Evolutionary conservation across 1,140 invertebrate species (phyloP).

Genomic region (Camponotus pennsylvanicus): DNA sequence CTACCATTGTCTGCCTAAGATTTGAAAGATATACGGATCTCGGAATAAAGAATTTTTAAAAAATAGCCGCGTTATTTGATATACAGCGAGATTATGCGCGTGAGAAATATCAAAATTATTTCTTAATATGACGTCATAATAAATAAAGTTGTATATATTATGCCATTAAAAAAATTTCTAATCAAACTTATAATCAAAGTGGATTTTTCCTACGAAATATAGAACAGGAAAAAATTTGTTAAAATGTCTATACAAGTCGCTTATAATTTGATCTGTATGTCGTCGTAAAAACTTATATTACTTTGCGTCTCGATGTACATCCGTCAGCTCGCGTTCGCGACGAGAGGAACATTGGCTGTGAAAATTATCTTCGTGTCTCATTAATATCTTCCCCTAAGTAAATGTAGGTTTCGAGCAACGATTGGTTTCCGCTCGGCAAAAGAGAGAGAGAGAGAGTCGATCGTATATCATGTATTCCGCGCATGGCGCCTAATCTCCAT

Average conservation of each 20-base stretch:
- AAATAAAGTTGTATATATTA: neutral
- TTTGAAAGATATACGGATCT: neutral
- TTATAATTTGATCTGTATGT: neutral
- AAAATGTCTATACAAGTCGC: neutral
- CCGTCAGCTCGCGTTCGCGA: neutral
- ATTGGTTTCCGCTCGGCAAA: conserved; percentile 29
- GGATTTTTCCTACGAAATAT: neutral
- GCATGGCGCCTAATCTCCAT: conserved; percentile 37
- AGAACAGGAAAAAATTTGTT: neutral
- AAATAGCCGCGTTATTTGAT: neutral
- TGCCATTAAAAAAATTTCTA: too few relatives aligned
- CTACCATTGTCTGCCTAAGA: neutral
- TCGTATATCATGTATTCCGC: conserved; percentile 21
- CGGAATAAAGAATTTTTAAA: neutral
- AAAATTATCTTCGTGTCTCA: neutral
- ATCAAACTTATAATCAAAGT: too few relatives aligned
- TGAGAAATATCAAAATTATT: neutral
- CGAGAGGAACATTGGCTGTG: conserved; percentile 3
- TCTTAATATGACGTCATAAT: neutral
- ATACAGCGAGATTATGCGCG: neutral
- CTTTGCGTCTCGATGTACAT: neutral
- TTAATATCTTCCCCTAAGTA: conserved; percentile 47
- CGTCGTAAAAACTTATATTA: neutral
- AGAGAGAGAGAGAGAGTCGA: neutral
- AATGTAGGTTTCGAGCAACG: conserved; percentile 9